Conservation (phyloP, 2,888 invertebrate genomes). For the Synanthedon myopaeformis region DNA sequence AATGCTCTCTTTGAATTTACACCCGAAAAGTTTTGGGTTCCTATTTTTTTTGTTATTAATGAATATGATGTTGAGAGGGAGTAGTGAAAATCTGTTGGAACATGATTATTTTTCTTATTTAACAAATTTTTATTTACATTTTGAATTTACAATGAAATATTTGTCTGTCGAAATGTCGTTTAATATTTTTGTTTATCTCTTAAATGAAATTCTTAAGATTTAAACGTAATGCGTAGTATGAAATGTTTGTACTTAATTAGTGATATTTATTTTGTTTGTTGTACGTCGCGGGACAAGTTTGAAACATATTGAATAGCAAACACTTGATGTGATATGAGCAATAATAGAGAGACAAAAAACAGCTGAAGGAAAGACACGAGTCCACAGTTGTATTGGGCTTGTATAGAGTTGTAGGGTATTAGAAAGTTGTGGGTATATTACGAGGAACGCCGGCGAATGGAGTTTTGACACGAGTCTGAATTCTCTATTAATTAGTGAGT, state of each 20-base stretch:
- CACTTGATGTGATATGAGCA: conserved; percentile 68
- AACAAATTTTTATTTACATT: background rate
- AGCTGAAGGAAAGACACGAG: conserved; percentile 35
- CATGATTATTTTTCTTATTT: conserved; percentile 5
- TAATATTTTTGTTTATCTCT: no score
- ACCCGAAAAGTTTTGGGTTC: background rate
- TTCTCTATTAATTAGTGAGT: conserved; percentile 68
- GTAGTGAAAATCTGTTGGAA: conserved; percentile 12
- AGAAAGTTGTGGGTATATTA: no score
- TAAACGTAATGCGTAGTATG: conserved; percentile 17
- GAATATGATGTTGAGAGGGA: conserved; percentile 2
- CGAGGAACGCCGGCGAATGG: conserved; percentile 37
- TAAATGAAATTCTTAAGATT: conserved; percentile 10
- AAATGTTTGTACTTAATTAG: conserved; percentile 66
- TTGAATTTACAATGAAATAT: conserved; percentile 1
- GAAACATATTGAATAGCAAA: conserved; percentile 42
- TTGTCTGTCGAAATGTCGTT: no score
- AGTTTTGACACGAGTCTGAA: conserved; percentile 58
- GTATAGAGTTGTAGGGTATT: conserved; percentile 11
- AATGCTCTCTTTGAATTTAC: conserved; percentile 40
- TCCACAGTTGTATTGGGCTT: conserved; percentile 27
- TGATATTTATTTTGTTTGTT: conserved; percentile 59
- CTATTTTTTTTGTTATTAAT: background rate
- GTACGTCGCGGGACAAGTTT: conserved; percentile 51
- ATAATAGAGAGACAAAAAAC: conserved; percentile 59